Percentiles rank a stretch among this genome's conserved stretches.
phyloP scores from a whole-genome alignment of 2,888 invertebrate species.

The Lycocerus yunnanus region DNA sequence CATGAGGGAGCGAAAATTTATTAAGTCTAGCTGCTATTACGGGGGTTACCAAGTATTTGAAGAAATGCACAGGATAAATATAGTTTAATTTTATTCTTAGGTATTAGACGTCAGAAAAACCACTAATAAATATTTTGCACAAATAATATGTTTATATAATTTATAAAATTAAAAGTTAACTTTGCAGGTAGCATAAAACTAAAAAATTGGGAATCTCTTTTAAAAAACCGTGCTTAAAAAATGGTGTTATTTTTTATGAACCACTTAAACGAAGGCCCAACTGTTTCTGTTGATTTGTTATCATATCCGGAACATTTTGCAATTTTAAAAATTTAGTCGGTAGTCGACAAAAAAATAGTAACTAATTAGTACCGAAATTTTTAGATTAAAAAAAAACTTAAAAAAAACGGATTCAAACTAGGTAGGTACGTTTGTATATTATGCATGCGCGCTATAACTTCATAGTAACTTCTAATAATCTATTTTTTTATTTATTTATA shows the following conservation, averaged over 20 bases:
- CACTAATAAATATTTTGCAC: not conserved
- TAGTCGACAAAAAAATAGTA: not conserved
- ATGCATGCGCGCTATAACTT: too few species aligned
- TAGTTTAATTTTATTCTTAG: constrained; percentile 3
- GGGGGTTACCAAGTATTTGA: constrained; percentile 2
- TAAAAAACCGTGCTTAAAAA: not conserved
- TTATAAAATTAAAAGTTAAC: not conserved
- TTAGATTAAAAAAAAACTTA: not conserved
- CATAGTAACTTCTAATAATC: too few species aligned
- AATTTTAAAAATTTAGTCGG: not conserved
- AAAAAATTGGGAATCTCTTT: not conserved
- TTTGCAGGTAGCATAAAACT: not conserved
- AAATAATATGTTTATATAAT: not conserved
- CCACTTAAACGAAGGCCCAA: not conserved
- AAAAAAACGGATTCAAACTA: not conserved
- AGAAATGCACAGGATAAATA: constrained; percentile 6
- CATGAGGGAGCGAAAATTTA: constrained; percentile 18
- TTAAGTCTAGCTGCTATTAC: constrained; percentile 13
- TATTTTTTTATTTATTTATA: too few species aligned
- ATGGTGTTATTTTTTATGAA: not conserved
- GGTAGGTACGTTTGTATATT: not conserved
- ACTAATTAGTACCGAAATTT: not conserved
- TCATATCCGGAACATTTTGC: not conserved
- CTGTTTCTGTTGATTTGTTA: constrained; percentile 1
- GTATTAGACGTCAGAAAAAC: not conserved